Evolutionary conservation across 1,140 invertebrate species (phyloP), one percentile per base, ranked within the genome.

Genomic region (Melipona quadrifasciata): DNA sequence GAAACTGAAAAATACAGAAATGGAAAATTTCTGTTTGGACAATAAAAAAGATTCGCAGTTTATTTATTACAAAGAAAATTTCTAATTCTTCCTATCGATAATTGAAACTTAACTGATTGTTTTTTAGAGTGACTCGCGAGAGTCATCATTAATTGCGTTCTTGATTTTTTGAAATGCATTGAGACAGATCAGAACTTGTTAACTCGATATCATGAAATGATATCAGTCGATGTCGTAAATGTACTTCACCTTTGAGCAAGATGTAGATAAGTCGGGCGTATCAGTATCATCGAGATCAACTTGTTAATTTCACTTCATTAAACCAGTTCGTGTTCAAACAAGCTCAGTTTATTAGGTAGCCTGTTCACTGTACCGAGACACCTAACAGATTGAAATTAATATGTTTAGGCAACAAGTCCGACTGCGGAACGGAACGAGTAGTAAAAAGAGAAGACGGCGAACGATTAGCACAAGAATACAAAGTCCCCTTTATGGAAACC

Each of bases 401-500:
- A 27, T 12, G 53, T 86, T 94, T 75, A 98, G 97, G 97, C 88
- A 98, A 98, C 95, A 98, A 98, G 95, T 96, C 97, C 68, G 97
- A 98, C 92, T 97, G 96, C 88, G 96, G 96, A 89, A 95, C 96
- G 73, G 97, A 98, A 82, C 95, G 98, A 61, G 95, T 96, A 85
- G 96, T 98, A 86, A 96, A 96, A 93, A 95, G 96, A 88, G 97
- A 98, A 94, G 97, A 98, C 91, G 97, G 97, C 11, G 97, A 98
- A 92, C 95, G 97, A 86, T 94, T 98, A 90, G 97, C 97, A 55
- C 95, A 96, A 91, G 97, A 98, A 94, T 97, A 98, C 93, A 97
- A 97, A 94, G 97, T 98, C 71, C 96, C 97, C 78, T 98, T 98
- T 95, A 97, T 98, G 97, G 97, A 98, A 95, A 98, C 97, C 67